Percentiles rank a stretch among this genome's conserved stretches.
Conservation (phyloP, 2,797 vertebrate genomes). For the Notamacropus eugenii region DNA sequence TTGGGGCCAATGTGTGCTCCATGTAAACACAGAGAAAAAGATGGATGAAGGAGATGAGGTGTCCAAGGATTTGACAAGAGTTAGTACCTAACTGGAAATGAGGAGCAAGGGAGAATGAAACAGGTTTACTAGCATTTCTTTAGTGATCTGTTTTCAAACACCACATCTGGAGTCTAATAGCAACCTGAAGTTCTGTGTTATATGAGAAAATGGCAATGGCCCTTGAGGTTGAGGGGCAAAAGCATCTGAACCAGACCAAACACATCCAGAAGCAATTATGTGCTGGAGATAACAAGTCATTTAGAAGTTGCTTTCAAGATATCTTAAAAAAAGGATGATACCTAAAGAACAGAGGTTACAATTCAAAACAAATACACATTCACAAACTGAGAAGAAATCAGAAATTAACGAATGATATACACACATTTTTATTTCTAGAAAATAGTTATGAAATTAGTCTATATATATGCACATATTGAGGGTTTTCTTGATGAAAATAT, state of each 20-base stretch:
- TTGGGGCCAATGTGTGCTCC: too few species aligned
- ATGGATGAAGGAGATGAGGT: neutral
- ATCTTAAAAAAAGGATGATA: neutral
- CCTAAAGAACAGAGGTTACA: neutral
- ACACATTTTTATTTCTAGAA: neutral
- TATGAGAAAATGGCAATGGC: neutral
- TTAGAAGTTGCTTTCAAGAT: neutral
- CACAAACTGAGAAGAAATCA: neutral
- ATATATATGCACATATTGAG: neutral
- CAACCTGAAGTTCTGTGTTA: neutral
- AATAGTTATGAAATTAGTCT: neutral
- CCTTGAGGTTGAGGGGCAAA: neutral
- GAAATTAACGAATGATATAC: neutral
- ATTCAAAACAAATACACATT: neutral
- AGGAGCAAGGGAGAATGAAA: neutral
- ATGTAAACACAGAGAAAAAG: neutral
- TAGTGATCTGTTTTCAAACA: neutral
- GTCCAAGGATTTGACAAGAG: neutral
- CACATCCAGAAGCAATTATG: neutral
- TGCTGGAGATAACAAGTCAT: neutral
- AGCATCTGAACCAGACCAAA: neutral
- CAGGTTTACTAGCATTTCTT: neutral
- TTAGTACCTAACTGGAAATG: neutral
- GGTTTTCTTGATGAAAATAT: neutral
- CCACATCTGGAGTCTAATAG: neutral